These are phyloP conservation scores for Aplocera efformata DNA, from an alignment of 2,888 invertebrate genomes.

Conservation along the genomic window DNA sequence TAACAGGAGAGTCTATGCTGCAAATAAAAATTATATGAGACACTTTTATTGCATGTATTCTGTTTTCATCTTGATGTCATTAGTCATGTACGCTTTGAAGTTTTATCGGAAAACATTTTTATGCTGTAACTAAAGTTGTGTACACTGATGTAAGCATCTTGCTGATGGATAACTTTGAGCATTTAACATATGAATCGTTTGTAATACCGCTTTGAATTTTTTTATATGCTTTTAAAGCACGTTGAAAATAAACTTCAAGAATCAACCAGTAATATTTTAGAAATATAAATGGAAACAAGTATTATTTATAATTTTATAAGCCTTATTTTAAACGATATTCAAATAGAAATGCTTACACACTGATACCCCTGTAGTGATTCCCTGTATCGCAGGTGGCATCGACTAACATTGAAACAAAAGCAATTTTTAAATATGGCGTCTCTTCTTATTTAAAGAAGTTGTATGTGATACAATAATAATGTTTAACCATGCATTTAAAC, in stretches of 20 bases:
- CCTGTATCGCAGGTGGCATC: no score
- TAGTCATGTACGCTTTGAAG: constrained; percentile 70
- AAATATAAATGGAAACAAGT: no score
- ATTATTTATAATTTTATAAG: no score
- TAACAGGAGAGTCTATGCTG: constrained; percentile 21
- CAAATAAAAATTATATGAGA: constrained; percentile 59
- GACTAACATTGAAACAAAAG: no score
- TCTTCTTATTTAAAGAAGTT: no score
- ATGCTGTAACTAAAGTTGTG: constrained; percentile 51
- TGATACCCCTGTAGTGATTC: no score
- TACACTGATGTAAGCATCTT: constrained; percentile 47
- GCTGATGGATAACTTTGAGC: constrained; percentile 27
- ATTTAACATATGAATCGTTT: constrained; percentile 18
- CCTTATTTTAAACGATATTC: no score
- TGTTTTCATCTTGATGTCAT: constrained; percentile 72
- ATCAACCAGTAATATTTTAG: no score
- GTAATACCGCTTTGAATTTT: constrained; percentile 8
- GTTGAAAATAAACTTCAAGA: not conserved
- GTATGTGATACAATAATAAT: no score
- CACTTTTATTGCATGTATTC: constrained; percentile 71
- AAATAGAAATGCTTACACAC: no score
- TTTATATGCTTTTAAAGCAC: not conserved
- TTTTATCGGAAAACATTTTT: constrained; percentile 68
- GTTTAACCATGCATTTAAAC: no score
- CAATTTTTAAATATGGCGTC: no score